These are phyloP conservation scores for Fistularia commersonii DNA, from an alignment of 2,797 vertebrate species.

Conservation along the genomic window DNA sequence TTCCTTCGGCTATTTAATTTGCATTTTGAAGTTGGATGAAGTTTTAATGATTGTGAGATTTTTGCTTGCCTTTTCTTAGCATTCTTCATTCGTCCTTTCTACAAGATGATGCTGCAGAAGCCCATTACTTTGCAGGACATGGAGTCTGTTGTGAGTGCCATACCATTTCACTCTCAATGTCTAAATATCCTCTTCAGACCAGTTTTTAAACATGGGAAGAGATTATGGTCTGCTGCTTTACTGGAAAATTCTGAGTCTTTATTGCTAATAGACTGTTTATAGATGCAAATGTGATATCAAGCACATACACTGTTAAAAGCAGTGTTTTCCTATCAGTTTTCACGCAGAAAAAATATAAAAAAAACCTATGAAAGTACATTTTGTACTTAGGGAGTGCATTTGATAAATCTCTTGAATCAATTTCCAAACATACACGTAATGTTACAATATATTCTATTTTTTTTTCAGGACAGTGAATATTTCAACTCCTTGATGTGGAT, in stretches of 20 bases:
- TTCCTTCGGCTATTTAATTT: background rate
- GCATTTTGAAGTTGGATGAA: background rate
- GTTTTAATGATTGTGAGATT: slow-evolving; percentile 7
- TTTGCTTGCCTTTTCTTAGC: slow-evolving; percentile 66
- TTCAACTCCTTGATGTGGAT: slow-evolving; percentile 97
- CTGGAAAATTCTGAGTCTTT: too few species aligned
- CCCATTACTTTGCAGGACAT: slow-evolving; percentile 91
- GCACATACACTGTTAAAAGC: too few species aligned
- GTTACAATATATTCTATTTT: background rate
- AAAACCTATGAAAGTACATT: too few species aligned
- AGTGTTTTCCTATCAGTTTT: too few species aligned
- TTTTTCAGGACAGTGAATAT: slow-evolving; percentile 89
- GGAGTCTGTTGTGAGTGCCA: slow-evolving; percentile 91
- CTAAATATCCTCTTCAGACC: background rate
- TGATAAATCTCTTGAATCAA: too few species aligned
- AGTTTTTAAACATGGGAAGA: too few species aligned
- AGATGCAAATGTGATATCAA: too few species aligned
- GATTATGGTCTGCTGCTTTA: too few species aligned
- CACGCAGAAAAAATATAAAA: too few species aligned
- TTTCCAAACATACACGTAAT: background rate
- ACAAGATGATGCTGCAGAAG: slow-evolving; percentile 99
- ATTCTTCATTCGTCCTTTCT: slow-evolving; percentile 97
- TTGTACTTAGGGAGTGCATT: too few species aligned
- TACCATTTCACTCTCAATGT: background rate
- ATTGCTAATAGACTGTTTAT: too few species aligned